phyloP scores from a whole-genome alignment of 1,140 invertebrate species.

The Atta colombica region DNA sequence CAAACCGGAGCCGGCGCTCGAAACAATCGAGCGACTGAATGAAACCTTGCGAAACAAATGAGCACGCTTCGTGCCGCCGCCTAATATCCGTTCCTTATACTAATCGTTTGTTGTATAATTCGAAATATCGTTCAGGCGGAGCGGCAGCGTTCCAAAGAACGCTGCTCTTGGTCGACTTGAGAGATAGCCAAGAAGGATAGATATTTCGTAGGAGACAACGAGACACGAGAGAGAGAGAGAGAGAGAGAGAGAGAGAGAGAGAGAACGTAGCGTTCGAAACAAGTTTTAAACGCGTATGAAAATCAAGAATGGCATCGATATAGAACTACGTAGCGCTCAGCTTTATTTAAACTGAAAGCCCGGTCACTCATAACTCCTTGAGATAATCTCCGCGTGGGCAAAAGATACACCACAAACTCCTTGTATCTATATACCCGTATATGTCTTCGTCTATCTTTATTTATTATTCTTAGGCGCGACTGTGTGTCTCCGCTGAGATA shows the following conservation, averaged over 20 bases:
- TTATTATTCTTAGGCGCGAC: conserved; percentile 82
- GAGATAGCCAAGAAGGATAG: background rate
- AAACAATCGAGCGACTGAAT: conserved; percentile 46
- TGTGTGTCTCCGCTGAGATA: conserved; percentile 69
- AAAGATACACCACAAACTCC: conserved; percentile 68
- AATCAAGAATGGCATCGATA: conserved; percentile 59
- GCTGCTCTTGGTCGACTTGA: background rate
- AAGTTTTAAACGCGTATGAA: conserved; percentile 36
- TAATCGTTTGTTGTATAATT: conserved; percentile 41
- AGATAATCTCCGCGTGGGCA: conserved; percentile 84
- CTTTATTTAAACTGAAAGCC: conserved; percentile 82
- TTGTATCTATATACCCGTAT: conserved; percentile 68
- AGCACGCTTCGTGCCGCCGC: conserved; percentile 32
- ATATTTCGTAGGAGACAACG: conserved; percentile 1
- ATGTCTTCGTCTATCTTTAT: conserved; percentile 80
- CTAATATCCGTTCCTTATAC: conserved; percentile 44
- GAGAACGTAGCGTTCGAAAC: background rate
- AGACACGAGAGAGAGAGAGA: background rate
- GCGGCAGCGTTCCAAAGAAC: conserved; percentile 26
- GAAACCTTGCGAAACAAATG: conserved; percentile 57
- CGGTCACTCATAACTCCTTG: conserved; percentile 82
- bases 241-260: background rate
- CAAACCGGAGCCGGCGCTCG: conserved; percentile 29
- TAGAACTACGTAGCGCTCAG: conserved; percentile 12
- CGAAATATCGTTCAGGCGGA: conserved; percentile 40